phyloP scores from a whole-genome alignment of 2,888 invertebrate species.

The Blastobasis lacticolella region DNA sequence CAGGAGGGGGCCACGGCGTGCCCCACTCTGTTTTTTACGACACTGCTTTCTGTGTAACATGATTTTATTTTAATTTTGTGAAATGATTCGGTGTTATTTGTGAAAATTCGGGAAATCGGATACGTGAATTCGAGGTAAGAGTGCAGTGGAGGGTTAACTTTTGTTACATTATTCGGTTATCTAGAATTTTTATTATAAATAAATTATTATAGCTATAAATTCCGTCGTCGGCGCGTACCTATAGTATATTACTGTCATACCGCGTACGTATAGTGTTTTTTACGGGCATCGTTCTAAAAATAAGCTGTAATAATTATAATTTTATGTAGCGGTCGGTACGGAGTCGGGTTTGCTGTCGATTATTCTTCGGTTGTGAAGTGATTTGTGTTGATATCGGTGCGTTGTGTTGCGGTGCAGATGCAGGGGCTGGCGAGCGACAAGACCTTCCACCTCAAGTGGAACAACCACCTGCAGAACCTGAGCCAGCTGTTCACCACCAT shows the following conservation, averaged over 20 bases:
- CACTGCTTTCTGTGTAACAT: conserved; percentile 76
- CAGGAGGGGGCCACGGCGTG: conserved; percentile 73
- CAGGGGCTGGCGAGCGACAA: conserved; percentile 76
- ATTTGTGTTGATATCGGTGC: conserved; percentile 31
- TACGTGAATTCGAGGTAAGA: conserved; percentile 66
- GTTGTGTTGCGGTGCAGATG: conserved; percentile 59
- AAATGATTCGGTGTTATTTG: conserved; percentile 73
- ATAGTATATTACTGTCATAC: conserved; percentile 73
- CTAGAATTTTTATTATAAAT: conserved; percentile 55
- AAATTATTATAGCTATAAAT: conserved; percentile 66
- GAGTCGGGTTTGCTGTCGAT: conserved; percentile 66
- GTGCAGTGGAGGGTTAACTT: conserved; percentile 43
- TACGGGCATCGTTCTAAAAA: conserved; percentile 75
- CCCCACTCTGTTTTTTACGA: conserved; percentile 76
- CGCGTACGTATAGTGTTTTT: conserved; percentile 75
- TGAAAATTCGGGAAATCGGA: conserved; percentile 68
- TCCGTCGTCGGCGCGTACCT: conserved; percentile 71
- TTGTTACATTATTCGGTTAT: conserved; percentile 44
- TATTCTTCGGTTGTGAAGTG: conserved; percentile 56
- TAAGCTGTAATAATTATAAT: conserved; percentile 75
- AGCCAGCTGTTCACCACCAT: conserved; percentile 80
- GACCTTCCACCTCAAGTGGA: conserved; percentile 81
- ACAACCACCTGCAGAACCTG: conserved; percentile 82
- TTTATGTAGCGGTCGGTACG: conserved; percentile 72
- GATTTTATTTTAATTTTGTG: conserved; percentile 73